Evolutionary conservation across 2,113 vertebrate species (phyloP).

Genomic region (Lipotes vexillifer): DNA sequence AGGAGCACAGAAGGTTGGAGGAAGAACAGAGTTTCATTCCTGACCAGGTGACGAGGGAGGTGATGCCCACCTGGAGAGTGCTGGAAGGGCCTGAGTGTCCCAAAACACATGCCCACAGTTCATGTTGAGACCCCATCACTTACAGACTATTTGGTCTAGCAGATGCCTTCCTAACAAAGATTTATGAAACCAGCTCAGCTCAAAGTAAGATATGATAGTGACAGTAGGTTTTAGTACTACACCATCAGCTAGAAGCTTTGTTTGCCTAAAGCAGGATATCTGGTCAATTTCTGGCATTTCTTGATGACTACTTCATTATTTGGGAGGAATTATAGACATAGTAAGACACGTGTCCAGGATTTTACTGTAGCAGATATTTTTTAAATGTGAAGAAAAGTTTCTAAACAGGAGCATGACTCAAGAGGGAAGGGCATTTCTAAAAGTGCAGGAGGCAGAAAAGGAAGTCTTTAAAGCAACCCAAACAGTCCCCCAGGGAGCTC

Average conservation of each 20-base stretch:
- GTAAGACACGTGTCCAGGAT: not conserved
- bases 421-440: conserved; percentile 24
- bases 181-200: not conserved
- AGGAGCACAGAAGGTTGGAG: not conserved
- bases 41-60: not conserved
- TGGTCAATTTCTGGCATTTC: not conserved
- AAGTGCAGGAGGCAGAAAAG: not conserved
- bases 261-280: not conserved
- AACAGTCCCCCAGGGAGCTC: not conserved
- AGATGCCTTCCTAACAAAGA: not conserved
- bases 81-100: not conserved
- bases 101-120: not conserved
- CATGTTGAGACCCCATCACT: not conserved
- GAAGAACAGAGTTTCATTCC: not conserved
- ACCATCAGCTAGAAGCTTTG: not conserved
- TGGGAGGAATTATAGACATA: not conserved
- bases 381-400: not conserved
- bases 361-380: not conserved
- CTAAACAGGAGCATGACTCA: conserved; percentile 26
- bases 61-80: not conserved
- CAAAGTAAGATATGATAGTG: not conserved
- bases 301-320: not conserved
- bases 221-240: not conserved
- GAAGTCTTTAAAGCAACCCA: not conserved
- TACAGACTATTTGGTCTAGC: not conserved